Base-by-base conservation (phyloP, 2,888 invertebrate species). In the Archaeoteleia sp. region DNA sequence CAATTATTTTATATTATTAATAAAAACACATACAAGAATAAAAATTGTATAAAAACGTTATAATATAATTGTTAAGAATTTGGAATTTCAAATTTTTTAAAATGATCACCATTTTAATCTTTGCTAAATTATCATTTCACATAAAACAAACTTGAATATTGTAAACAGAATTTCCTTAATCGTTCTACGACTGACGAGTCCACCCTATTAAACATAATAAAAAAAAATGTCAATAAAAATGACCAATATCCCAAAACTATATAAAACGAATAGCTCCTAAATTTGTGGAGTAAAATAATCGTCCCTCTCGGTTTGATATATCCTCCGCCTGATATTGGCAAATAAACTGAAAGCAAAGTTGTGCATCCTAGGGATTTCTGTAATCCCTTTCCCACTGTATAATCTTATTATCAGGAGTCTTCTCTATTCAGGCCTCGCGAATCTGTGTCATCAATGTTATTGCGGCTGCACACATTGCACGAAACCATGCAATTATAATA, bases 321-420 rank as follows among this genome's bases (percentile, higher is more conserved):
- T 25, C 45, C 37, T 45, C 7, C 25, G 29, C 9, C 27, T 30
- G 35, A 62, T 69, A 63, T 58, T 61, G 34, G 25, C 40, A 35
- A 54, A 54, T 62, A 48, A 46, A 46, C 49, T 25, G 45, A 55
- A 48, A 35, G 71, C 63, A 51, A 71, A 74, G 70, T 74, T 78
- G 79, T 76, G 78, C 79, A 78, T 79, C 76, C 77, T 73, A 76
- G 78, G 81, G 81, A 82, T 82, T 81, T 80, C 77, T 68, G 73
- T 80, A 82, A 80, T 82, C 80, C 78, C 68, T 76, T 76, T 71
- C 75, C 69, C 70, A 66, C 70, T 71, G 68, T 54, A 71, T 79
- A 79, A 82, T 82, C 80, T 75, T 74, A 80, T 82, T 82, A 81
- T 78, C 78, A 74, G 70, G 34, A 76, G 53, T 77, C 78, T 78